Conservation (phyloP, 1,140 invertebrate genomes). For the Dendrolimus punctatus region DNA sequence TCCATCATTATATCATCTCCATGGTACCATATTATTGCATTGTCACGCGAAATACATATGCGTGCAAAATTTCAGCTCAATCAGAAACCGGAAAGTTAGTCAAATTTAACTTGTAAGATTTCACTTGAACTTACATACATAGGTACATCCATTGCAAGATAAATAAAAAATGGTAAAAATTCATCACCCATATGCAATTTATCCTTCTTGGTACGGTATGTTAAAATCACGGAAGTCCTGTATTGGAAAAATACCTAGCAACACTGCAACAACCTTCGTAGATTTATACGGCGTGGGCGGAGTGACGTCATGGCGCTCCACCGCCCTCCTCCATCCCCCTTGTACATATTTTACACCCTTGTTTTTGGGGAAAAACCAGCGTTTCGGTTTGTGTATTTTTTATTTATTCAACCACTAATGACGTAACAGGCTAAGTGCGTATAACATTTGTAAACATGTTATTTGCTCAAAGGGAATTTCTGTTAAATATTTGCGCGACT, state of each 20-base stretch:
- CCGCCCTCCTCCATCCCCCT: slow-evolving; percentile 12
- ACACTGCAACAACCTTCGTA: slow-evolving; percentile 25
- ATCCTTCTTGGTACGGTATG: too few relatives aligned
- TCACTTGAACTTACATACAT: too few relatives aligned
- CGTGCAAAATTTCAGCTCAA: too few relatives aligned
- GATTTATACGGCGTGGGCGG: slow-evolving; percentile 38
- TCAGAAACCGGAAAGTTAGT: too few relatives aligned
- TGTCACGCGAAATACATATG: too few relatives aligned
- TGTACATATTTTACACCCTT: slow-evolving; percentile 40
- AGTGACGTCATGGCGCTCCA: slow-evolving; percentile 35
- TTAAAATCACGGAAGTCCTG: slow-evolving; percentile 1
- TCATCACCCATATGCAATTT: slow-evolving; percentile 1
- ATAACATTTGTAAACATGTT: slow-evolving; percentile 85
- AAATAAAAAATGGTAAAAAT: slow-evolving; percentile 1
- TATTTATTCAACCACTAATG: slow-evolving; percentile 8
- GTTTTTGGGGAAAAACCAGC: slow-evolving; percentile 35
- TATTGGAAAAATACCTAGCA: slow-evolving; percentile 26
- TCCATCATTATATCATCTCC: too few relatives aligned
- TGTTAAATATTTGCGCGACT: too few relatives aligned
- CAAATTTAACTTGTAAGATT: too few relatives aligned
- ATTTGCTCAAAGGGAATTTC: too few relatives aligned
- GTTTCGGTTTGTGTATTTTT: slow-evolving; percentile 18
- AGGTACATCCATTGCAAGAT: too few relatives aligned
- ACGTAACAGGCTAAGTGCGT: slow-evolving; percentile 79
- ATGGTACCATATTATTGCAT: too few relatives aligned